Conservation (phyloP, 2,797 vertebrate species). For the Discoglossus pictus region DNA sequence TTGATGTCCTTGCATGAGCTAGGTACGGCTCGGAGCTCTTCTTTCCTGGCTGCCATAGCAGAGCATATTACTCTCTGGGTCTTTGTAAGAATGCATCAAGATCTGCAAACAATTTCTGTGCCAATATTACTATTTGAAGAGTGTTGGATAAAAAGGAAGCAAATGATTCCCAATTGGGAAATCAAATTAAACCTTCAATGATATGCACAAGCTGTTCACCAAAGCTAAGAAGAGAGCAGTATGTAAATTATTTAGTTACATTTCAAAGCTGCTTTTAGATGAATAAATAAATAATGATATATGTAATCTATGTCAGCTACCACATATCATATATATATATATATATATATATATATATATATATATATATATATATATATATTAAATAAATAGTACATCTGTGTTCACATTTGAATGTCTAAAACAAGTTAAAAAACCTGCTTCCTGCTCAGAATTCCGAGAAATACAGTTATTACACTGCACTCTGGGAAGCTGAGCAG, state of each 20-base stretch:
- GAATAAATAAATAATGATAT: no score
- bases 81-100: not conserved
- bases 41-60: not conserved
- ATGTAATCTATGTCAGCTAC: no score
- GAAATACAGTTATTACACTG: no score
- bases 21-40: not conserved
- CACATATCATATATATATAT: no score
- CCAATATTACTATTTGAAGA: not conserved
- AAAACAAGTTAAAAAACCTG: no score
- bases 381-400: no score
- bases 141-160: not conserved
- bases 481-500: no score
- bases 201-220: constrained; percentile 12
- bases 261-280: constrained; percentile 51
- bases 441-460: no score
- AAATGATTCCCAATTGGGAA: not conserved
- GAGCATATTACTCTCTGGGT: not conserved
- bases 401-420: no score
- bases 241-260: constrained; percentile 53
- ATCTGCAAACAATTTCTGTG: not conserved
- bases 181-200: constrained; percentile 16
- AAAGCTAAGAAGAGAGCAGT: constrained; percentile 5
- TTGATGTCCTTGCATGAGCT: not conserved
- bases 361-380: no score
- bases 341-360: no score